Evolutionary conservation across 2,888 invertebrate species (phyloP), one percentile per base, ranked within the genome.

Genomic region (Linnaemya vulpina): DNA sequence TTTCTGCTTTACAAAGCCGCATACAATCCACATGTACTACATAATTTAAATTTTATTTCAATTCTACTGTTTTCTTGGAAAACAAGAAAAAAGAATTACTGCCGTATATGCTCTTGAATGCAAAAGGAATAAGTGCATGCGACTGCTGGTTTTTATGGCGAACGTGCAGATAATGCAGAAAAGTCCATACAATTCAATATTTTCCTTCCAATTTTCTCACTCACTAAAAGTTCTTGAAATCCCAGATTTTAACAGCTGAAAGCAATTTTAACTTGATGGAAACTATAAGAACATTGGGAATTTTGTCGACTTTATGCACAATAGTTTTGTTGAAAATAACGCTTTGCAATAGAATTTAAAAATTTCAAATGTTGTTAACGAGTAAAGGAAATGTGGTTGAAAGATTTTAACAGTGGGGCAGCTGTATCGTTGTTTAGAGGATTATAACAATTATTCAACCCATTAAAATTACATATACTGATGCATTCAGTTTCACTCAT

Each of bases 131-230:
- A 49, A 11, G 1, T 7, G 38, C 11, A 60, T 38, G 17, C 10
- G 55, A 20, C 17, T 30, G 62, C 55, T 65, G 51, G 51, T 76
- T 82, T 80, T 70, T 82, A 58, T 65, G 51, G 40, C 60, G 76
- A 71, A 77, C 82, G 82, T 82, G 82, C 76, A 82, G 51, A 71
- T 71, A 76, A 70, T 82, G 53, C 76, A 62, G 60, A 81, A 60
- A 68, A 68, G 40, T 65, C 25, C 35, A 65, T 30, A 20, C 67
- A 53, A 43, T 55, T 75, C 65, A 17, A 65, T 75, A 53, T 38
- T 20, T 81, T 63, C 9, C 35, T n/a, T 1, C 35, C 8, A n/a
- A 65, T 53, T 25, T 17, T 65, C 7, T 17, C 51, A 20, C 9
- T 46, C 22, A 20, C 22, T 43, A 25, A 15, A 71, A 60, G 38